Evolutionary conservation across 2,113 vertebrate species (phyloP).

Genomic region (Rhinopomastus cyanomelas): DNA sequence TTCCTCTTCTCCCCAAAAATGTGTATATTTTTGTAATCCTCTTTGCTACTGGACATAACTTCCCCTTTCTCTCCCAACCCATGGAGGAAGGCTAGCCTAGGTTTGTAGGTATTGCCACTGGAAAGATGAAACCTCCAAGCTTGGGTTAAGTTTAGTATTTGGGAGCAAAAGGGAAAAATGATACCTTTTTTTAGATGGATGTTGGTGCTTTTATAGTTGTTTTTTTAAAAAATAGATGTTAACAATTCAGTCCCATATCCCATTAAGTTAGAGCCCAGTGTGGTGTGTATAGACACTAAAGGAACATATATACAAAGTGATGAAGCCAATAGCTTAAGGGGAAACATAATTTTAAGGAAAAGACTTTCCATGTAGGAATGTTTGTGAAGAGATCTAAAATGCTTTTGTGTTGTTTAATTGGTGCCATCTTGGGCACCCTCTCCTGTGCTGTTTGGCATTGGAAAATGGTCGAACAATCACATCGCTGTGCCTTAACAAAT

Average conservation of each 20-base stretch:
- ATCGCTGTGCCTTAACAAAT: background rate
- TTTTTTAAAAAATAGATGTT: slow-evolving; percentile 9
- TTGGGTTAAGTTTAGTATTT: slow-evolving; percentile 44
- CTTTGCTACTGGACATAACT: slow-evolving; percentile 39
- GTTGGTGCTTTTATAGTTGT: slow-evolving; percentile 58
- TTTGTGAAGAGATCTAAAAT: slow-evolving; percentile 39
- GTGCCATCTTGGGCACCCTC: background rate
- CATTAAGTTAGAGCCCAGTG: slow-evolving; percentile 50
- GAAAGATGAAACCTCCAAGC: slow-evolving; percentile 27
- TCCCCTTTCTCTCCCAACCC: slow-evolving; percentile 48
- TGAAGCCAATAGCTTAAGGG: slow-evolving; percentile 31
- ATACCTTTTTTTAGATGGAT: slow-evolving; percentile 64
- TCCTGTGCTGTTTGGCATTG: background rate
- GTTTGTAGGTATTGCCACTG: slow-evolving; percentile 24
- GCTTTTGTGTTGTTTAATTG: background rate
- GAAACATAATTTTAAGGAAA: slow-evolving; percentile 11
- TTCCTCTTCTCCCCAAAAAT: slow-evolving; percentile 36
- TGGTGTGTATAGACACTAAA: slow-evolving; percentile 45
- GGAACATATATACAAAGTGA: slow-evolving; percentile 1
- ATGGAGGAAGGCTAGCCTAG: slow-evolving; percentile 34
- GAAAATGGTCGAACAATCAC: background rate
- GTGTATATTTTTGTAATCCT: slow-evolving; percentile 72
- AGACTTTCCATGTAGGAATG: background rate
- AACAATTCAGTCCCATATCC: slow-evolving; percentile 48
- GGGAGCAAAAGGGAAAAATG: slow-evolving; percentile 65